These are phyloP conservation scores for Theonella swinhoei DNA, from an alignment of 37 sponge, comb jelly and placozoan species.

Conservation along the genomic window DNA sequence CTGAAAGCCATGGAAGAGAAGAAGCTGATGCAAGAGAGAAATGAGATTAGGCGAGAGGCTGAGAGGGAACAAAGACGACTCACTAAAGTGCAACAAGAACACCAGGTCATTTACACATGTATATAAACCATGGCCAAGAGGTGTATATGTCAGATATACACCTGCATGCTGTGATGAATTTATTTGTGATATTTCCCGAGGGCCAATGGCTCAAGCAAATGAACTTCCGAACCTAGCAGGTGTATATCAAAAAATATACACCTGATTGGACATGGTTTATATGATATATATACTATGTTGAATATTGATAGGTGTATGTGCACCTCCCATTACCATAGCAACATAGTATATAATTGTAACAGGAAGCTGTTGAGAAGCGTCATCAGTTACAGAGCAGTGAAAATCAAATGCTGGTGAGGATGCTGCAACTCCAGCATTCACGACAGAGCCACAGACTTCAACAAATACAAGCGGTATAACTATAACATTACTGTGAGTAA, in stretches of 20 bases:
- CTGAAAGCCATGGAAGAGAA: not conserved
- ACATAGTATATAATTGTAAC: too few relatives aligned
- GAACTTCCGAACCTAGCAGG: too few relatives aligned
- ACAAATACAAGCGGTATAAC: conserved; percentile 2
- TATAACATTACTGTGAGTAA: not conserved
- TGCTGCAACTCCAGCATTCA: not conserved
- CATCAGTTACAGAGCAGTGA: not conserved
- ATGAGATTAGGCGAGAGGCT: conserved; percentile 11
- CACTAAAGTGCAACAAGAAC: not conserved
- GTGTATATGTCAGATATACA: too few relatives aligned
- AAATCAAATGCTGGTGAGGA: not conserved
- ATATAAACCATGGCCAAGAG: too few relatives aligned
- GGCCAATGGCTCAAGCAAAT: too few relatives aligned
- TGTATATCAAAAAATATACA: too few relatives aligned
- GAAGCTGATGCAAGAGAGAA: conserved; percentile 21
- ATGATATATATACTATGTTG: too few relatives aligned
- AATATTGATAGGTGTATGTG: too few relatives aligned
- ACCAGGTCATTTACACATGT: not conserved
- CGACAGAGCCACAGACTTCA: not conserved
- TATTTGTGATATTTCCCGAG: too few relatives aligned
- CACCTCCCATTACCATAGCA: too few relatives aligned
- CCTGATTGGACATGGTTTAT: too few relatives aligned
- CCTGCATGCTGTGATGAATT: not conserved
- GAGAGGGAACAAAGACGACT: conserved; percentile 18
- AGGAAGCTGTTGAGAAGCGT: conserved; percentile 6